Base-by-base conservation (phyloP, 2,888 invertebrate genomes). In the Oxytorus armatus region DNA sequence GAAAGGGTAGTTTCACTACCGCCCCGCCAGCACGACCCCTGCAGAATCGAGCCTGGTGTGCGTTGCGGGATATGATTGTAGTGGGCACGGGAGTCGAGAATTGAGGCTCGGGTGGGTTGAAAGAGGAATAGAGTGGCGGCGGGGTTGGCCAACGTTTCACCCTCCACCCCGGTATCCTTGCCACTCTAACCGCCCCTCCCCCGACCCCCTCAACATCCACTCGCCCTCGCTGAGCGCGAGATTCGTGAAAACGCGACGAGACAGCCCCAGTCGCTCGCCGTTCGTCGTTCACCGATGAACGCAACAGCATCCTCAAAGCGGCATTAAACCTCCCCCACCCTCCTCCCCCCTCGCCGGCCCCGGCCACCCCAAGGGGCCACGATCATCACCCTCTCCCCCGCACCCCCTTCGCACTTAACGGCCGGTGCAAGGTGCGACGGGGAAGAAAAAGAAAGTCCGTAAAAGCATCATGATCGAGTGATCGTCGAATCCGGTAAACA, bases 221-320 rank as follows among this genome's bases (percentile, higher is more conserved):
- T 79, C 83, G 77, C 76, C 73, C 83, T 21, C 77, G 61, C 63
- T 61, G 85, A 83, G 81, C 85, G 85, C 86, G 86, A 85, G 88
- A 87, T 88, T 85, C 86, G 85, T 87, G 85, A 86, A 89, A 88
- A 87, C 86, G 86, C 87, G 83, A 86, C 88, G 88, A 89, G 88
- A 88, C 88, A 89, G 88, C 87, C 90, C 82, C 87, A 91, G 91
- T 91, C 91, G 91, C 88, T 90, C 88, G 90, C 87, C 89, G 90
- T 89, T 89, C 90, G 90, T 77, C 77, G 84, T 88, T 90, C 88
- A 88, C 88, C 90, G 88, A 88, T 88, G 90, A 89, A 81, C 76
- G 78, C 68, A 70, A 65, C 39, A 72, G 77, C 76, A 81, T 49
- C 63, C 42, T 36, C 53, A 39, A 44, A 53, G 29, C 49, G 47